Evolutionary conservation across 2,888 invertebrate genomes (phyloP).

Genomic region (Seira musarum): DNA sequence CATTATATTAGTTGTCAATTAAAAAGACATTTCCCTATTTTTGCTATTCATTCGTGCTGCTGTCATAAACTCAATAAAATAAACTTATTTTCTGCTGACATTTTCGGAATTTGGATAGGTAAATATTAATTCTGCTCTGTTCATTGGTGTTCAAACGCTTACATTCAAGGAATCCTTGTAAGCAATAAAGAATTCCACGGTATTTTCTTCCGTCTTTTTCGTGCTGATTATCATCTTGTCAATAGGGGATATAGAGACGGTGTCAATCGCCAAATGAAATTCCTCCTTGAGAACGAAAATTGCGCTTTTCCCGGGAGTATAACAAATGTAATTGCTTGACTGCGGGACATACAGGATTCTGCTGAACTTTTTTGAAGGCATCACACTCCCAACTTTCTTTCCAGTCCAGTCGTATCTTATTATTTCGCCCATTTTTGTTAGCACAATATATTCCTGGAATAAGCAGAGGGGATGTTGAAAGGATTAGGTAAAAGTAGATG

Average conservation of each 20-base stretch:
- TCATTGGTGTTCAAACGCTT: background rate
- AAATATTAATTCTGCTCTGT: background rate
- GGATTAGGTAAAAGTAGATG: background rate
- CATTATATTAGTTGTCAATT: background rate
- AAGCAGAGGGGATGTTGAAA: no score
- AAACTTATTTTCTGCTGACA: background rate
- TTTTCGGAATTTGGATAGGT: background rate
- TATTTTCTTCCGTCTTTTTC: slow-evolving; percentile 54
- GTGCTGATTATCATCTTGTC: slow-evolving; percentile 56
- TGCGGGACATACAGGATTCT: slow-evolving; percentile 63
- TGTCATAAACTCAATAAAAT: background rate
- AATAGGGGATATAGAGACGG: slow-evolving; percentile 65
- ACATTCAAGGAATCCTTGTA: slow-evolving; percentile 63
- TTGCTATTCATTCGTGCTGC: background rate
- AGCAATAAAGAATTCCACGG: slow-evolving; percentile 66
- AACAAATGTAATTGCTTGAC: slow-evolving; percentile 62
- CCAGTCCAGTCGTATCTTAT: slow-evolving; percentile 65
- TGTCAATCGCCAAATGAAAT: slow-evolving; percentile 65
- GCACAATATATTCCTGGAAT: slow-evolving; percentile 65
- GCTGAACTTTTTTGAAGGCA: slow-evolving; percentile 61
- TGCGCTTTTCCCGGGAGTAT: slow-evolving; percentile 64
- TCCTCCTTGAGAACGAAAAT: slow-evolving; percentile 66
- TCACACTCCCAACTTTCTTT: slow-evolving; percentile 47
- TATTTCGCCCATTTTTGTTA: slow-evolving; percentile 65
- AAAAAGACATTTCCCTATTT: background rate